Evolutionary conservation across 2,797 vertebrate species (phyloP), one percentile per base, ranked within the genome.

Genomic region (Syndactyla subalaris): DNA sequence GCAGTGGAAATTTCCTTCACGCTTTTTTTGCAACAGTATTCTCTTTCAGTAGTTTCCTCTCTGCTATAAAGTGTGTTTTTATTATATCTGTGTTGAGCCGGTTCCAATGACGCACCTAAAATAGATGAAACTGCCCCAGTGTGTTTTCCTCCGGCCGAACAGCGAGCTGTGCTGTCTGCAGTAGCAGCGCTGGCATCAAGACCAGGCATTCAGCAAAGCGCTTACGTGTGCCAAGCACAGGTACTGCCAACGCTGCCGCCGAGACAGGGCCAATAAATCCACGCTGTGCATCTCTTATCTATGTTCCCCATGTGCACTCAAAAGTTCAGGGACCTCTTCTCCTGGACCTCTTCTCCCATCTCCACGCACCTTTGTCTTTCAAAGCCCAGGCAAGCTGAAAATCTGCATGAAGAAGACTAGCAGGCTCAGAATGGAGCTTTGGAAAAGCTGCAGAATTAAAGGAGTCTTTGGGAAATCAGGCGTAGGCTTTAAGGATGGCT

Each of bases 1-100:
- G 8, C 29, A 79, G 58, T 97, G 96, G 98, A 97, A 97, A 97
- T 96, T 97, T 97, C 95, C 97, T 88, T 80, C 10, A 2, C 0
- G 15, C 23, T 79, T 90, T 85, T 82, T 95, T 89, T 85, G 63
- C 75, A 95, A 97, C 72, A 97, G 79, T 79, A 85, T 85, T 93
- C 86, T 94, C 96, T 97, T 97, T 96, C 96, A 96, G 32, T 41
- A 85, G 76, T 83, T 92, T 96, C 91, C 88, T 76, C 71, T 75
- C 77, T 46, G 46, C 68, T 85, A 78, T 65, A 61, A 96, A 97
- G 85, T 20, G 78, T 94, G 92, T 86, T 82, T 95, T 97, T 95
- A 87, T 32, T 85, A 76, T 77, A 94, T 83, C 96, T 73, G 27
- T 12, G 77, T 79, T 95, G 93, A 94, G 87, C 9, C 0, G 0